These are phyloP conservation scores for Pardalotus punctatus DNA, from an alignment of 2,113 vertebrate genomes.

Conservation along the genomic window DNA sequence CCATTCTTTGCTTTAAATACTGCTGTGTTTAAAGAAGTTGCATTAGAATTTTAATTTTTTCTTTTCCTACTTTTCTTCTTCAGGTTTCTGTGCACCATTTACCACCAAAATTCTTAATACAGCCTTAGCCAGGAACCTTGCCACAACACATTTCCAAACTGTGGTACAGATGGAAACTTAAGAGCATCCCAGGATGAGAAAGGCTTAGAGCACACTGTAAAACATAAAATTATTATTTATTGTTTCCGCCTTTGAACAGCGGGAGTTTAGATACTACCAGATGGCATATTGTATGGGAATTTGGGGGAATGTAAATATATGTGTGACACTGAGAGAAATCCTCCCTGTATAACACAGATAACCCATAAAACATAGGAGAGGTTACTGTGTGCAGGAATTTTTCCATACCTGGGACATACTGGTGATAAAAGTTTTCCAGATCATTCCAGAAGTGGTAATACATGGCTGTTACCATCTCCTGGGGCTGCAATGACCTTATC, in stretches of 20 bases:
- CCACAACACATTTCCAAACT: not conserved
- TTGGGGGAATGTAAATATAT: not conserved
- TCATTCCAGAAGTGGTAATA: not conserved
- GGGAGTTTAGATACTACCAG: not conserved
- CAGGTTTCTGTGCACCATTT: not conserved
- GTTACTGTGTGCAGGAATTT: not conserved
- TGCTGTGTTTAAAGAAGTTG: not conserved
- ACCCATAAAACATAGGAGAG: not conserved
- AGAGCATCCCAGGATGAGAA: not conserved
- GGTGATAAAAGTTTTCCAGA: not conserved
- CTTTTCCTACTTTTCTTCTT: not conserved
- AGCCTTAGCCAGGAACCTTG: not conserved
- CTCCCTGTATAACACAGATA: not conserved
- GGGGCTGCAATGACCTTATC: not conserved
- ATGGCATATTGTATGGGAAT: not conserved
- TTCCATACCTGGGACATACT: not conserved
- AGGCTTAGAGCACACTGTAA: not conserved
- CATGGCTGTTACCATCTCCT: not conserved
- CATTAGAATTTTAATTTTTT: not conserved
- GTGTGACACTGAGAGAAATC: not conserved
- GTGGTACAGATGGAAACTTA: not conserved
- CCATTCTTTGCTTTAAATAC: not conserved
- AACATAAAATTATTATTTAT: not conserved
- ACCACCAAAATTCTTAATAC: not conserved
- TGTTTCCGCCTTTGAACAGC: not conserved